These are phyloP conservation scores for Merluccius polli DNA, from an alignment of 2,797 vertebrate genomes.

Conservation along the genomic window DNA sequence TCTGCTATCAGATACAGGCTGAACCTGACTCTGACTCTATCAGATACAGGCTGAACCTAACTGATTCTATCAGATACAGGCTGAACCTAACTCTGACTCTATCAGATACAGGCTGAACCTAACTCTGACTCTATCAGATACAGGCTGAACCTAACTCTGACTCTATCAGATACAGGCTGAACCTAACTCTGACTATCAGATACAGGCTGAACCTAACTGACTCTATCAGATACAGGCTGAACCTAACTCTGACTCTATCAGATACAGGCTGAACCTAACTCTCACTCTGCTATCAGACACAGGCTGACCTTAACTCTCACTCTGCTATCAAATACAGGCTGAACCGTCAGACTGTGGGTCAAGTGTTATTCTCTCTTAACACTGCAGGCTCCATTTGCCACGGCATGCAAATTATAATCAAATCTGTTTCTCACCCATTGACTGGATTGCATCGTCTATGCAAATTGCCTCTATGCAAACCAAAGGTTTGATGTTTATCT, in stretches of 20 bases:
- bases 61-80: too few species aligned
- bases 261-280: constrained; percentile 47
- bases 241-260: constrained; percentile 32
- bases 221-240: too few species aligned
- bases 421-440: constrained; percentile 47
- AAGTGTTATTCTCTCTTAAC: constrained; percentile 30
- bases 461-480: constrained; percentile 46
- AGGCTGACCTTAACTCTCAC: constrained; percentile 37
- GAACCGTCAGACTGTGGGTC: constrained; percentile 46
- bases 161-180: constrained; percentile 49
- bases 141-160: constrained; percentile 40
- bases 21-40: constrained; percentile 36
- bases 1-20: constrained; percentile 46
- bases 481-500: constrained; percentile 43
- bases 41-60: constrained; percentile 48
- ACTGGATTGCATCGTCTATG: constrained; percentile 29
- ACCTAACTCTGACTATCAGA: constrained; percentile 37
- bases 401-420: constrained; percentile 52
- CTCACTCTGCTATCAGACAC: constrained; percentile 39
- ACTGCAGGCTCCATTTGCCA: constrained; percentile 31
- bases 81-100: constrained; percentile 22
- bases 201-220: constrained; percentile 45
- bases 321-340: constrained; percentile 45
- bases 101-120: constrained; percentile 51
- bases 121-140: constrained; percentile 37